These are phyloP conservation scores for Hirtodrosophila cameraria DNA, from an alignment of 2,888 invertebrate genomes.

Conservation along the genomic window DNA sequence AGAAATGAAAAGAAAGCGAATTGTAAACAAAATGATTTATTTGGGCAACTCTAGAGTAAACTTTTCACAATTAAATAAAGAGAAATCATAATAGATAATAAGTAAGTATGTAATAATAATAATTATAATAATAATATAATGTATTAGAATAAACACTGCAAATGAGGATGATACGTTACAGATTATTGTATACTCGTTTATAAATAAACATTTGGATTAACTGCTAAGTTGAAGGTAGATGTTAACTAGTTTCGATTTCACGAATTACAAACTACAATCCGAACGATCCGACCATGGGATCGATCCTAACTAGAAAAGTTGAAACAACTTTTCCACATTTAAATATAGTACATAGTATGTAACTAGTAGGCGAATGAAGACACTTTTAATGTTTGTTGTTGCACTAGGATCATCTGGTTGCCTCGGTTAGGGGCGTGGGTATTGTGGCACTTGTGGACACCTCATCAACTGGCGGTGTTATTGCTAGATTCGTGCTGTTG, in stretches of 20 bases:
- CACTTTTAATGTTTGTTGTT: background rate
- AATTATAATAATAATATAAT: constrained; percentile 35
- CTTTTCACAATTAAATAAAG: constrained; percentile 74
- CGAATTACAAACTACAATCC: constrained; percentile 36
- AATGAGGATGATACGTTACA: constrained; percentile 50
- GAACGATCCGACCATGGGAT: background rate
- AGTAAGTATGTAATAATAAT: constrained; percentile 30
- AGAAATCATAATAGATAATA: constrained; percentile 63
- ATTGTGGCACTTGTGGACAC: constrained; percentile 82
- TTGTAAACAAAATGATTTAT: constrained; percentile 69
- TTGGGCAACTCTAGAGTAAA: constrained; percentile 67
- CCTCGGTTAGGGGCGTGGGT: constrained; percentile 68
- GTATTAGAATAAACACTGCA: constrained; percentile 25
- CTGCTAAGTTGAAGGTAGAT: constrained; percentile 76
- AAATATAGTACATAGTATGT: background rate
- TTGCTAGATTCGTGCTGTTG: constrained; percentile 7
- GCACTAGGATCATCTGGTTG: constrained; percentile 56
- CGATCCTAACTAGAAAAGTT: too few species aligned
- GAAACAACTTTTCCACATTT: too few species aligned
- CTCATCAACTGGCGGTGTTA: constrained; percentile 65
- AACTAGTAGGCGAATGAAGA: constrained; percentile 3
- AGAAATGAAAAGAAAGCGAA: constrained; percentile 26
- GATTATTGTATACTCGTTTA: constrained; percentile 47
- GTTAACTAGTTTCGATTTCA: constrained; percentile 71
- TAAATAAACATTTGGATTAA: constrained; percentile 64